Percentiles rank a stretch among this genome's conserved stretches.
These are phyloP conservation scores for Apodemus speciosus DNA, from an alignment of 2,113 vertebrate species.

Conservation along the genomic window DNA sequence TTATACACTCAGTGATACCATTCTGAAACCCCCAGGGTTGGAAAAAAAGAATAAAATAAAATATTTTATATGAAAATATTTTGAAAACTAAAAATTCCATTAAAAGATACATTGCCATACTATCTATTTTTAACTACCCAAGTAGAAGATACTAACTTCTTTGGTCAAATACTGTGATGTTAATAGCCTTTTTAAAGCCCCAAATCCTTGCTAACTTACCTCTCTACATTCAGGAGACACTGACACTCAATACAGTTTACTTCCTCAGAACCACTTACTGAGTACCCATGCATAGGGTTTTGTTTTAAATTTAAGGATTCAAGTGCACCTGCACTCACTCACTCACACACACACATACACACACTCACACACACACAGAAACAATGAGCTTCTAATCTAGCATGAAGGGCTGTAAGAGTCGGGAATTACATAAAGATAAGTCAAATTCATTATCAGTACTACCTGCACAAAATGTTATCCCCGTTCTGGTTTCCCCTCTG, in stretches of 20 bases:
- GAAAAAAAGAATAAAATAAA: constrained; percentile 35
- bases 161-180: neutral
- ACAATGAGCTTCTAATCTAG: neutral
- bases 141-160: neutral
- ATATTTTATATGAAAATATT: constrained; percentile 16
- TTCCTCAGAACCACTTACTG: neutral
- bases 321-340: neutral
- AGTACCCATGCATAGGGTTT: neutral
- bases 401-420: too few relatives aligned
- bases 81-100: neutral
- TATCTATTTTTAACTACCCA: constrained; percentile 5
- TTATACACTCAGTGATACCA: neutral
- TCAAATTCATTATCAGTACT: neutral
- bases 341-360: neutral
- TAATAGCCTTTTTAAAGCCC: neutral
- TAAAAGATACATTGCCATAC: neutral
- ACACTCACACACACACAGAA: neutral
- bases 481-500: too few relatives aligned
- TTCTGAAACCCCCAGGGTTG: neutral
- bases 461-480: neutral
- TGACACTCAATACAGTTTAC: neutral
- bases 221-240: neutral
- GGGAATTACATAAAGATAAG: neutral
- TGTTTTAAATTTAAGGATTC: neutral
- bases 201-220: neutral